These are phyloP conservation scores for Erebia aethiops DNA, from an alignment of 2,888 invertebrate species.

Conservation along the genomic window DNA sequence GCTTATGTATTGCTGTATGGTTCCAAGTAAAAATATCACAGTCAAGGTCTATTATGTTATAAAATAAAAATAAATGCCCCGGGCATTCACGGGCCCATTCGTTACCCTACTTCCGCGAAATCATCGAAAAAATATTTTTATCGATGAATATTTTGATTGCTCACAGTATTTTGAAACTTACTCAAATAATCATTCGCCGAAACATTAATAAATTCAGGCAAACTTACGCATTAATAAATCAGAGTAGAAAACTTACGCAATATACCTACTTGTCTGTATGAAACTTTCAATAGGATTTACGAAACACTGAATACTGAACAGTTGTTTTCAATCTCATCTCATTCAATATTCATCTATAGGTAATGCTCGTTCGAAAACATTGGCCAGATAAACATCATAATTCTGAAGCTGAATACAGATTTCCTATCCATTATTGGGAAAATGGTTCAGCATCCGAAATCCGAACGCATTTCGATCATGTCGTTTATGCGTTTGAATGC, in stretches of 20 bases:
- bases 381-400: neutral
- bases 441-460: neutral
- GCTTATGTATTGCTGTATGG: too few species aligned
- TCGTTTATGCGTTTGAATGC: neutral
- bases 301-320: neutral
- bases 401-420: neutral
- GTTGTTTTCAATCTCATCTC: conserved; percentile 5
- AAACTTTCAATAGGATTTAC: neutral
- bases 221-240: neutral
- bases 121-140: too few species aligned
- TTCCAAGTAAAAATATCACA: too few species aligned
- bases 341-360: neutral
- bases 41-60: too few species aligned
- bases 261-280: neutral
- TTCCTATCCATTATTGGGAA: neutral
- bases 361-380: conserved; percentile 3
- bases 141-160: too few species aligned
- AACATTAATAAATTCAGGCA: too few species aligned
- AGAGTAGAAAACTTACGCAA: neutral
- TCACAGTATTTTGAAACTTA: too few species aligned
- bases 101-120: too few species aligned
- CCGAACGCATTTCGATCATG: conserved; percentile 12
- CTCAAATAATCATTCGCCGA: too few species aligned
- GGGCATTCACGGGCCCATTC: too few species aligned
- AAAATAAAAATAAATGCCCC: too few species aligned